A percentile compares a stretch with the other conserved stretches of the same genome.
These are phyloP conservation scores for Pitta sordida DNA, from an alignment of 2,113 vertebrate species.

Conservation along the genomic window DNA sequence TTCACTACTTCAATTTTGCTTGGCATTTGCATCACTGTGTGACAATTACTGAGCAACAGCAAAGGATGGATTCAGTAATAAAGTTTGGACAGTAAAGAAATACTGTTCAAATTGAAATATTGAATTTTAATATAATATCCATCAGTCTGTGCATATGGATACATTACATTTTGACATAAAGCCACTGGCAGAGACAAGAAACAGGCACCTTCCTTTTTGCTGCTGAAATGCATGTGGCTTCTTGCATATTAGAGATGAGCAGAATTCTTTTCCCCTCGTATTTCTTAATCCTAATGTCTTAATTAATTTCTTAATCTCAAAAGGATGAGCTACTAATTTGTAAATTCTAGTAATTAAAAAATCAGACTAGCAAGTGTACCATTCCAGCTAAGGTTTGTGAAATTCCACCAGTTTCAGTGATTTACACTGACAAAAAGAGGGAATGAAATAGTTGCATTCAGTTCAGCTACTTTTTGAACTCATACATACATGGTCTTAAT, in stretches of 20 bases:
- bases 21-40: conserved; percentile 4
- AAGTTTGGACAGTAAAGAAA: not conserved
- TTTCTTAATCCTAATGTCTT: too few relatives aligned
- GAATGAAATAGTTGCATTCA: not conserved
- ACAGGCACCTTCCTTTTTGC: not conserved
- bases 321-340: not conserved
- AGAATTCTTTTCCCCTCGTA: not conserved
- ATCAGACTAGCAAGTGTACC: not conserved
- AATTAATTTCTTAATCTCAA: not conserved
- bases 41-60: not conserved
- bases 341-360: not conserved
- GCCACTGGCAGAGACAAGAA: not conserved
- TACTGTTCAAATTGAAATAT: not conserved
- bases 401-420: not conserved
- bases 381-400: not conserved
- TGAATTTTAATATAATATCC: not conserved
- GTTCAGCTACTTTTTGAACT: not conserved
- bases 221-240: not conserved
- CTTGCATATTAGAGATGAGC: not conserved
- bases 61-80: not conserved
- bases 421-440: not conserved
- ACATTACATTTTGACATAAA: not conserved
- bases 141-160: not conserved
- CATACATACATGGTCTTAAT: not conserved
- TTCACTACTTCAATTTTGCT: conserved; percentile 12